Evolutionary conservation across 2,888 invertebrate species (phyloP).

Genomic region (Pammene aurita): DNA sequence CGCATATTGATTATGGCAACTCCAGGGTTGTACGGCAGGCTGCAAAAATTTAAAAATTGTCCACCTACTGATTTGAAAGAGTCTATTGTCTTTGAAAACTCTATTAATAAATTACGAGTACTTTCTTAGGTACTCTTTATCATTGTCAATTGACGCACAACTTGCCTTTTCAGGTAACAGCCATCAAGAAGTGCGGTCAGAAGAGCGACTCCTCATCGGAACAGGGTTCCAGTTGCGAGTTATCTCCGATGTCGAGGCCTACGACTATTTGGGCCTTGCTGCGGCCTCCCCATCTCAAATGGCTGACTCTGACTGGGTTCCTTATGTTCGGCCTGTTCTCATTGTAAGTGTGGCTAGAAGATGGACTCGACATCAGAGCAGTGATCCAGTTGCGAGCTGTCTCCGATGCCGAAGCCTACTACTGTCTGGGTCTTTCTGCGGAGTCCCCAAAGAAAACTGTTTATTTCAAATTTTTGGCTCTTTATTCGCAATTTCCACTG

Average conservation of each 20-base stretch:
- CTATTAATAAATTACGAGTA: too few species aligned
- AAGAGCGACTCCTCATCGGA: constrained; percentile 43
- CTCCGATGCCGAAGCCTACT: constrained; percentile 42
- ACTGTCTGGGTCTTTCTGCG: constrained; percentile 59
- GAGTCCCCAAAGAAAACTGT: too few species aligned
- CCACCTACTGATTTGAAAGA: too few species aligned
- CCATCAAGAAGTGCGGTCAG: constrained; percentile 53
- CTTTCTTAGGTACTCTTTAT: not conserved
- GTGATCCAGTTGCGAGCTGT: constrained; percentile 48
- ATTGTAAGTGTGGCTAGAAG: constrained; percentile 56
- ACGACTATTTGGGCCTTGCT: constrained; percentile 58
- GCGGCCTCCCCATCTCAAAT: constrained; percentile 68
- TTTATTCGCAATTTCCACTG: too few species aligned
- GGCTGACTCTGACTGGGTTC: constrained; percentile 67
- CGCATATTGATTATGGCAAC: too few species aligned
- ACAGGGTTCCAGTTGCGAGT: constrained; percentile 47
- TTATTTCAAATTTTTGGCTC: too few species aligned
- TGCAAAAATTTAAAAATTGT: too few species aligned
- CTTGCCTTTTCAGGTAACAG: constrained; percentile 57
- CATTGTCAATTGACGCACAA: not conserved
- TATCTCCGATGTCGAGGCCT: constrained; percentile 42
- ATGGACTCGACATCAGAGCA: not conserved
- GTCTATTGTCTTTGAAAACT: too few species aligned
- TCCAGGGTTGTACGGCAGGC: too few species aligned
- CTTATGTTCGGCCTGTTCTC: constrained; percentile 75